Evolutionary conservation across 2,888 invertebrate genomes (phyloP).

Genomic region (Noctua fimbriata): DNA sequence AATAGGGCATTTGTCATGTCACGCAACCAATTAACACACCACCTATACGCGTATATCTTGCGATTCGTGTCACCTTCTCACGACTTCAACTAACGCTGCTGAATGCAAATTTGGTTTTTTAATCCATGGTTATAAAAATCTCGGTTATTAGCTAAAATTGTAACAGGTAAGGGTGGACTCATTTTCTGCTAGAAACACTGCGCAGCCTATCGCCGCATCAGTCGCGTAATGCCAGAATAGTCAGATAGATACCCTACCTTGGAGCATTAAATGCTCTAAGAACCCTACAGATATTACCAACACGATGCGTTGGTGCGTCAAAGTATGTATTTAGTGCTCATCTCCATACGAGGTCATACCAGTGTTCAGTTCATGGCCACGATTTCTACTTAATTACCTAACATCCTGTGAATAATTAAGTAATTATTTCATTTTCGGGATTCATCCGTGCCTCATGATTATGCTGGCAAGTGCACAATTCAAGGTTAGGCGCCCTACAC

Average conservation of each 20-base stretch:
- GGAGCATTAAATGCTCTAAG: background rate
- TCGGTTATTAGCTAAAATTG: background rate
- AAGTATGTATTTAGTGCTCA: conserved; percentile 9
- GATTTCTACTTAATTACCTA: conserved; percentile 48
- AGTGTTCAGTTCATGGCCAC: conserved; percentile 39
- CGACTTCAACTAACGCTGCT: background rate
- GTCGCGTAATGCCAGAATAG: background rate
- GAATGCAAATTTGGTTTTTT: conserved; percentile 9
- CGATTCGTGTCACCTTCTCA: conserved; percentile 8
- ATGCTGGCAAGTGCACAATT: conserved; percentile 26
- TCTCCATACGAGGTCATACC: conserved; percentile 36
- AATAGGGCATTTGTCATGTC: background rate
- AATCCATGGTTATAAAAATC: background rate
- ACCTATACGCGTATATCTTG: background rate
- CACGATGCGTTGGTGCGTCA: background rate
- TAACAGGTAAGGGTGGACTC: background rate
- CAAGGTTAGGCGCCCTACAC: conserved; percentile 44
- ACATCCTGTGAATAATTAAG: conserved; percentile 34
- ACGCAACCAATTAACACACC: background rate
- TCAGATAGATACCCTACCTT: background rate
- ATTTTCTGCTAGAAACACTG: background rate
- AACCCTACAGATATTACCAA: background rate
- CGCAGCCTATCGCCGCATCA: background rate
- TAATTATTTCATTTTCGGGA: conserved; percentile 47
- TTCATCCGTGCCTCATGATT: conserved; percentile 27